A percentile compares a stretch with the other conserved stretches of the same genome.
Conservation (phyloP, 2,113 vertebrate species). For the Papio anubis region DNA sequence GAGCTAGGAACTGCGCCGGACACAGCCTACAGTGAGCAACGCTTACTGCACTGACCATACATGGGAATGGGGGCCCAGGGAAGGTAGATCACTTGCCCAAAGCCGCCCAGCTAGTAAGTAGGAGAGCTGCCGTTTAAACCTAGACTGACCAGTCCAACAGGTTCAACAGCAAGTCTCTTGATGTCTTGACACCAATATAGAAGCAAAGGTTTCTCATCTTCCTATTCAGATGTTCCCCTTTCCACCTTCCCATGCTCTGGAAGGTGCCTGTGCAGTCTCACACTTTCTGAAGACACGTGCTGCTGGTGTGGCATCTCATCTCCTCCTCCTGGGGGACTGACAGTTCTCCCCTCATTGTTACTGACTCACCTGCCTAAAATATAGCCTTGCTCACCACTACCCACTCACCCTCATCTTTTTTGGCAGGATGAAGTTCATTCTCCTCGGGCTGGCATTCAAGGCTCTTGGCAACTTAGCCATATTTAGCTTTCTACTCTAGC, state of each 20-base stretch:
- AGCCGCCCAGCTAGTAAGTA: not conserved
- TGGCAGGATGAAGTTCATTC: not conserved
- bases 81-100: not conserved
- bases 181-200: not conserved
- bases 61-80: not conserved
- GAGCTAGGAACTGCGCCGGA: fast-evolving
- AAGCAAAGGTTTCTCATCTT: fast-evolving
- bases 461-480: not conserved
- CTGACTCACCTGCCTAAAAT: not conserved
- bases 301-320: not conserved
- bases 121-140: not conserved
- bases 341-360: not conserved
- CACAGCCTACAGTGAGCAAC: fast-evolving
- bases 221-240: fast-evolving
- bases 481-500: not conserved
- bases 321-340: not conserved
- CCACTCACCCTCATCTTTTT: not conserved
- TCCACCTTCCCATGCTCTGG: not conserved
- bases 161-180: not conserved
- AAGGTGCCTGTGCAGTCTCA: not conserved
- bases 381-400: no score
- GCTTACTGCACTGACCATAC: not conserved
- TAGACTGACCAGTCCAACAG: not conserved
- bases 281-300: not conserved
- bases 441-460: not conserved